These are phyloP conservation scores for Calliopum simillimum DNA, from an alignment of 2,888 invertebrate genomes.

Conservation along the genomic window DNA sequence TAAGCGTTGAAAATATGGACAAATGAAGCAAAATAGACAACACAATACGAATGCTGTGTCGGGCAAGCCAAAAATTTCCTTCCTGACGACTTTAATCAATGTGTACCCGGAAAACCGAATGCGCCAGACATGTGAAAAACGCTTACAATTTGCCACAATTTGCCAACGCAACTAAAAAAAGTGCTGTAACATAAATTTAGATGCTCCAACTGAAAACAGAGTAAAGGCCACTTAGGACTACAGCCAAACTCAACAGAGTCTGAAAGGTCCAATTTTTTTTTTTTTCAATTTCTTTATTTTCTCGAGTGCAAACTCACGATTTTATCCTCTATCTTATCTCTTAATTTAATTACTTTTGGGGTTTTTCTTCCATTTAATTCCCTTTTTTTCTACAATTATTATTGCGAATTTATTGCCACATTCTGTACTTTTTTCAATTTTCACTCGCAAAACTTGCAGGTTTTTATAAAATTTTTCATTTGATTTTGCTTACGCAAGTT, in stretches of 20 bases:
- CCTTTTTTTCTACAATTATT: conserved; percentile 4
- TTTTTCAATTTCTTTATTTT: too few relatives aligned
- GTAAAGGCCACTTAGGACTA: too few relatives aligned
- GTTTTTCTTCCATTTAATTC: not conserved
- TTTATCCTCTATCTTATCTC: not conserved
- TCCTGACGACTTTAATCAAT: not conserved
- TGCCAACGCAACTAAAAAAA: conserved; percentile 10
- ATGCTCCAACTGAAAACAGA: too few relatives aligned
- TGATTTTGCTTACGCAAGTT: conserved; percentile 35
- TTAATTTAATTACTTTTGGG: conserved; percentile 21
- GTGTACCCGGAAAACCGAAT: not conserved
- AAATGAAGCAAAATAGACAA: conserved; percentile 7
- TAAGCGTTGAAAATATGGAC: conserved; percentile 13
- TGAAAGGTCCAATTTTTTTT: too few relatives aligned
- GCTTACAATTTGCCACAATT: not conserved
- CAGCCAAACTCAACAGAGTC: too few relatives aligned
- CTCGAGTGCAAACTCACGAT: not conserved
- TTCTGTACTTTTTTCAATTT: conserved; percentile 4
- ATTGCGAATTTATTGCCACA: conserved; percentile 5
- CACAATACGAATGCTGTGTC: conserved; percentile 2
- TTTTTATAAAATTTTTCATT: conserved; percentile 14
- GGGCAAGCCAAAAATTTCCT: not conserved
- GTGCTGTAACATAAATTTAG: not conserved
- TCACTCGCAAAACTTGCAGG: not conserved
- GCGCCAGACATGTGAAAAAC: not conserved